These are phyloP conservation scores for Rousettus leschenaultii DNA, from an alignment of 2,113 vertebrate genomes.

Conservation along the genomic window DNA sequence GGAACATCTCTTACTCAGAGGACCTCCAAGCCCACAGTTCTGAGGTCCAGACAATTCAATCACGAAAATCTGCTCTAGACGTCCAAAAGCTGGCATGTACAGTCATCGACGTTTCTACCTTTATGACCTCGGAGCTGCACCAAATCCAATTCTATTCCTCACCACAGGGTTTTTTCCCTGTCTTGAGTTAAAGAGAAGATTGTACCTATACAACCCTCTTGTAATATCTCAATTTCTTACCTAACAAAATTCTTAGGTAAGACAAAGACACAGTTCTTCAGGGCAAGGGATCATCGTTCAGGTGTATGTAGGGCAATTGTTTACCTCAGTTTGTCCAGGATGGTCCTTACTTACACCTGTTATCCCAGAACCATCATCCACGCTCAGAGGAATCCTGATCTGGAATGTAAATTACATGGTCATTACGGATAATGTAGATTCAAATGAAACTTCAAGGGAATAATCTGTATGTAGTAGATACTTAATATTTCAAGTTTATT, in stretches of 20 bases:
- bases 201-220: background rate
- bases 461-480: background rate
- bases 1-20: too few species aligned
- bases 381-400: background rate
- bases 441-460: background rate
- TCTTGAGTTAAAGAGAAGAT: background rate
- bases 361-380: background rate
- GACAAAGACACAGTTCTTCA: background rate
- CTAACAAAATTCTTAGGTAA: background rate
- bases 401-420: background rate
- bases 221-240: too few species aligned
- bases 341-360: too few species aligned
- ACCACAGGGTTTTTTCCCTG: background rate
- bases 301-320: background rate
- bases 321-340: background rate
- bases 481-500: background rate
- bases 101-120: background rate
- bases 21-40: too few species aligned
- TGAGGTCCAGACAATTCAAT: background rate
- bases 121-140: background rate
- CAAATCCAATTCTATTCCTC: background rate
- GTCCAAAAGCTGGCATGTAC: background rate
- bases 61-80: background rate
- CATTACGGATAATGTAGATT: background rate
- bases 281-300: background rate